Conservation (phyloP, 2,113 vertebrate species). For the Catagonus wagneri region DNA sequence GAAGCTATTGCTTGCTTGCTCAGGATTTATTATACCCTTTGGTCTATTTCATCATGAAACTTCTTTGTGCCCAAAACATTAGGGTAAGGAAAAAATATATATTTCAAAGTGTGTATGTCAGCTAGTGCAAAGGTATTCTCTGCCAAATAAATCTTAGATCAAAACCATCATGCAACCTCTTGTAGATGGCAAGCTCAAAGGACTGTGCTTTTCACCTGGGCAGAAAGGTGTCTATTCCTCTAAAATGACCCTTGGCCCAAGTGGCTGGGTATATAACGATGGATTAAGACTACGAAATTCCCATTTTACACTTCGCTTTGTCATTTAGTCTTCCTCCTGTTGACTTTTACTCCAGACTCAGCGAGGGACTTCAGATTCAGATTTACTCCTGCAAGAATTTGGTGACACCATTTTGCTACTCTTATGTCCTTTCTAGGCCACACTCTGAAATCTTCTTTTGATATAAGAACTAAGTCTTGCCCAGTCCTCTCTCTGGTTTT, state of each 20-base stretch:
- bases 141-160: slow-evolving; percentile 41
- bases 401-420: background rate
- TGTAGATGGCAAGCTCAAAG: background rate
- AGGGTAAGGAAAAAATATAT: background rate
- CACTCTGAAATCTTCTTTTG: background rate
- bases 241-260: background rate
- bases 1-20: slow-evolving; percentile 32
- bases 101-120: slow-evolving; percentile 49
- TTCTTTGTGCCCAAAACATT: slow-evolving; percentile 45
- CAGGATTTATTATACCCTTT: slow-evolving; percentile 49
- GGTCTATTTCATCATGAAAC: slow-evolving; percentile 58
- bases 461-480: background rate
- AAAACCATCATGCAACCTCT: background rate
- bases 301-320: background rate
- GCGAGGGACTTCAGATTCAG: background rate
- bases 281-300: background rate
- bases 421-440: background rate
- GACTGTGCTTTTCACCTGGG: background rate
- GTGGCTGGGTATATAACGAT: background rate
- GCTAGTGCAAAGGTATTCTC: background rate
- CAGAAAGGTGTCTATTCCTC: background rate
- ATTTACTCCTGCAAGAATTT: background rate
- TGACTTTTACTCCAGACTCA: background rate
- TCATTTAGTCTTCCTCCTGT: background rate
- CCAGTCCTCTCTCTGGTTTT: background rate